Percentiles rank a stretch among this genome's conserved stretches.
Conservation (phyloP, 2,797 vertebrate species). For the Chaetodon trifasciatus region DNA sequence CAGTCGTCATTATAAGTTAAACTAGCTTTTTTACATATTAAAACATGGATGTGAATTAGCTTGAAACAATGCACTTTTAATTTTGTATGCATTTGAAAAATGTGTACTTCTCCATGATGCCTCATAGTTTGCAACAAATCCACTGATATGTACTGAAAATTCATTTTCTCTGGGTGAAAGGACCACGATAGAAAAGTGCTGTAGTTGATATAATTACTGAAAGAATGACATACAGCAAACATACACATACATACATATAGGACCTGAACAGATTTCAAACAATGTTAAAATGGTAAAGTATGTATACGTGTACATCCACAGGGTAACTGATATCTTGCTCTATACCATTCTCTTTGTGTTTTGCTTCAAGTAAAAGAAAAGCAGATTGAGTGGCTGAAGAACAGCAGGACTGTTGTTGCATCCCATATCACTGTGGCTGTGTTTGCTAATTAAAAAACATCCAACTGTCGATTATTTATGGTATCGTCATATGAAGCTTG, state of each 20-base stretch:
- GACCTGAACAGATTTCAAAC: too few species aligned
- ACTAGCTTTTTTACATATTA: not conserved
- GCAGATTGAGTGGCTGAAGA: not conserved
- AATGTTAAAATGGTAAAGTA: not conserved
- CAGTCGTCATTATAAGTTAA: not conserved
- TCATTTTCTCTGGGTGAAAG: not conserved
- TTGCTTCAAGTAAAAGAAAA: conserved; percentile 7
- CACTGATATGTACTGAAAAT: not conserved
- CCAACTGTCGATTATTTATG: conserved; percentile 1
- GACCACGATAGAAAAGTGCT: not conserved
- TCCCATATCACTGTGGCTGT: not conserved
- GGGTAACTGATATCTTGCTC: not conserved
- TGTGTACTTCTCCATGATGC: not conserved
- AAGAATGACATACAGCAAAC: not conserved
- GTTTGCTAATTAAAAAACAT: not conserved
- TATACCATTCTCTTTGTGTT: not conserved
- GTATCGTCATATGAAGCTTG: not conserved
- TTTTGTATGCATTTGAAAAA: not conserved
- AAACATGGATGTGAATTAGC: not conserved
- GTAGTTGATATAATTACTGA: not conserved
- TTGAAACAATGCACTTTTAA: not conserved
- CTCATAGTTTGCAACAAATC: not conserved
- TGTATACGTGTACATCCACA: not conserved
- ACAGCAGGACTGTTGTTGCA: conserved; percentile 12
- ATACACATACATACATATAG: too few species aligned